Conservation (phyloP, 1,140 invertebrate genomes). For the Microplitis mediator region DNA sequence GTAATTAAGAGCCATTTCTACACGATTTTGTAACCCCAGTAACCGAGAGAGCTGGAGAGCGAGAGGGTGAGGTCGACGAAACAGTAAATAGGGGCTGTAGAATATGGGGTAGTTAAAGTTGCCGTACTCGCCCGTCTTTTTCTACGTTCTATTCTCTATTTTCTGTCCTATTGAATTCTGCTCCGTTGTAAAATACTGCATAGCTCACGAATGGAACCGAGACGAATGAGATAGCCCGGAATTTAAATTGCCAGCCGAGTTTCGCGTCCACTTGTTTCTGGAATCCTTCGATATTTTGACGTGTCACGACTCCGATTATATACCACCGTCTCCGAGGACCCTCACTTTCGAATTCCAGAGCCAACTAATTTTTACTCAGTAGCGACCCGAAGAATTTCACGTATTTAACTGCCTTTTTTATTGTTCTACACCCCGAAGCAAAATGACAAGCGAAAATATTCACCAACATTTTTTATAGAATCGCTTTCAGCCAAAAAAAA, state of each 20-base stretch:
- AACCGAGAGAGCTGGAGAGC: too few species aligned
- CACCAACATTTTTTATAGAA: too few species aligned
- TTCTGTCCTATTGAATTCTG: not conserved
- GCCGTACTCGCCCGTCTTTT: conserved; percentile 13
- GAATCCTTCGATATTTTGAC: conserved; percentile 28
- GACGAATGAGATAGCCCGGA: conserved; percentile 27
- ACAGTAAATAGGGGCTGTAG: conserved; percentile 51
- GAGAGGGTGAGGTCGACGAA: conserved; percentile 37
- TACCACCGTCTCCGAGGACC: not conserved
- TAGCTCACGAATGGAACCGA: not conserved
- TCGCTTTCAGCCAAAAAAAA: not conserved
- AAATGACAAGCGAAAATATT: not conserved
- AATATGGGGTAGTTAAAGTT: conserved; percentile 22
- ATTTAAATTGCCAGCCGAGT: conserved; percentile 50
- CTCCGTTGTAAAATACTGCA: not conserved
- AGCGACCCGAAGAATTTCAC: not conserved
- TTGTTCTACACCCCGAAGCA: too few species aligned
- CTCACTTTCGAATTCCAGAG: conserved; percentile 32
- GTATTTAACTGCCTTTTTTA: not conserved
- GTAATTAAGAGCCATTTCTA: conserved; percentile 64
- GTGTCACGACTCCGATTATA: conserved; percentile 8
- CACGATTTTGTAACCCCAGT: conserved; percentile 50
- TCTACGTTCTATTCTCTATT: not conserved
- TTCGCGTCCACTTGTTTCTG: conserved; percentile 11
- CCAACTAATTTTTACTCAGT: conserved; percentile 3